Base-by-base conservation (phyloP, 2,113 vertebrate genomes). In the Heteronetta atricapilla region DNA sequence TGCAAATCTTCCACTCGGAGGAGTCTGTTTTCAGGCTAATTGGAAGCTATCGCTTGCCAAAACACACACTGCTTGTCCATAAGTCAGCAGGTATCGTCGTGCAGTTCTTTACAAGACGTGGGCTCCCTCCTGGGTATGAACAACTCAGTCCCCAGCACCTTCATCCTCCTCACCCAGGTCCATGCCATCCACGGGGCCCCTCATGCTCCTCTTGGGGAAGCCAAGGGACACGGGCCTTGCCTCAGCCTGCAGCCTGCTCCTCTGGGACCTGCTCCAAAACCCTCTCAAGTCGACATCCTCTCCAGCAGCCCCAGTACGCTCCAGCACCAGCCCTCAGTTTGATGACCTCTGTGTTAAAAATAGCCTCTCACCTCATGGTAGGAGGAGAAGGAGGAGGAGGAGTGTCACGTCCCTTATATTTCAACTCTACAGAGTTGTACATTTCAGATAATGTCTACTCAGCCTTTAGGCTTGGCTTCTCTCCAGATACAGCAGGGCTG, bases 1-100 rank as follows among this genome's bases (percentile, higher is more conserved):
- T 86, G 77, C 44, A 90, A 94, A 90, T 88, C 66, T 38, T 84
- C 85, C 36, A 68, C 88, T 50, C 31, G 53, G 70, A 82, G 74
- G 90, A 90, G 69, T 82, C 82, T 86, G 90, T 89, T 91, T 96
- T 84, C 83, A 89, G 94, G 58, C 80, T 94, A 93, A 96, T 90
- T 90, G 83, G 95, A 84, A 87, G 69, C 66, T 86, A 72, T 82
- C 46, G 90, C 85, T 93, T 95, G 73, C 90, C 88, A 95, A 62
- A 92, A 85, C 14, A 16, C 90, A 50, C 53, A 60, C 44, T 50
- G 33, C 53, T 83, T 86, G 64, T 40, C 90, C 56, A 26, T 81
- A 86, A 60, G 68, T 68, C 86, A 82, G 73, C 56, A 93, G 68
- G 46, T 91, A 62, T 69, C 40, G 11, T 33, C 0, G 1, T 28